These are phyloP conservation scores for Diachrysia chrysitis DNA, from an alignment of 2,888 invertebrate species.

Conservation along the genomic window DNA sequence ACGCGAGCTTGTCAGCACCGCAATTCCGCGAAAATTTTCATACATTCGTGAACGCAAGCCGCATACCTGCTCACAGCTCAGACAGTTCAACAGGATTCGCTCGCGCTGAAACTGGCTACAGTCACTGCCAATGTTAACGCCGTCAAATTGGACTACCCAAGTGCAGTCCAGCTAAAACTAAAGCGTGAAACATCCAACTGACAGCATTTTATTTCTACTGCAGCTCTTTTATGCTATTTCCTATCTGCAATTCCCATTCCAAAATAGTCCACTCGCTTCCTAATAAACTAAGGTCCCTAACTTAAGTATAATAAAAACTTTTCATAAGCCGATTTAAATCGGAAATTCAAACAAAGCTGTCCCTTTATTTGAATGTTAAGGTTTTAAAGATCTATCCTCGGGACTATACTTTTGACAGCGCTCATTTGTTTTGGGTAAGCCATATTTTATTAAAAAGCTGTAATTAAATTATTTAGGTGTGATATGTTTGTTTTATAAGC, in stretches of 20 bases:
- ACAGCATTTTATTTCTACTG: constrained; percentile 21
- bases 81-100: constrained; percentile 45
- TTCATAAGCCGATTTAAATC: constrained; percentile 66
- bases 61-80: constrained; percentile 30
- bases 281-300: constrained; percentile 33
- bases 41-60: constrained; percentile 42
- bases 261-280: constrained; percentile 26
- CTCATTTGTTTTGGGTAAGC: constrained; percentile 37
- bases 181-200: constrained; percentile 28
- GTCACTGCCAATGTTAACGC: constrained; percentile 26
- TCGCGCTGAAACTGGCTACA: constrained; percentile 31
- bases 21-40: constrained; percentile 46
- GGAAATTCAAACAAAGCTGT: constrained; percentile 65
- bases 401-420: constrained; percentile 47
- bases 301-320: constrained; percentile 58
- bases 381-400: constrained; percentile 57
- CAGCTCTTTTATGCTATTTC: constrained; percentile 27
- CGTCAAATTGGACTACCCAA: constrained; percentile 48
- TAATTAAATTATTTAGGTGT: not conserved
- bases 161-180: constrained; percentile 32
- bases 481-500: not conserved
- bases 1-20: constrained; percentile 29
- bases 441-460: constrained; percentile 26
- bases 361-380: constrained; percentile 61
- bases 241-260: constrained; percentile 20